A percentile compares a stretch with the other conserved stretches of the same genome.
Conservation (phyloP, 1,140 invertebrate genomes). For the Ephestia elutella region DNA sequence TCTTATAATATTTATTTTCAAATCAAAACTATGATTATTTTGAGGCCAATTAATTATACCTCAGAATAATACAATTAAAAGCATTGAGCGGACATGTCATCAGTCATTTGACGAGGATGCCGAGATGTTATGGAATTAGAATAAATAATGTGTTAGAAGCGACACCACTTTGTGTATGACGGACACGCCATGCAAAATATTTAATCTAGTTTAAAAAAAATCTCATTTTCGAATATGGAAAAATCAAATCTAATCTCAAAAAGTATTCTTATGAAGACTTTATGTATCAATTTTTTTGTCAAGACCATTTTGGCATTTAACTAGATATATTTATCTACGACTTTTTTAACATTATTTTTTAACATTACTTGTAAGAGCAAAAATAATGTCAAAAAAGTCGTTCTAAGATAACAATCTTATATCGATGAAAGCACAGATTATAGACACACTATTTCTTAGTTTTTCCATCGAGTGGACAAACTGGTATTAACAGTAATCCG, state of each 20-base stretch:
- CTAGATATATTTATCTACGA: too few relatives aligned
- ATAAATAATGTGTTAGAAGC: not conserved
- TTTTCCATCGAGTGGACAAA: not conserved
- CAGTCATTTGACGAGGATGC: slow-evolving; percentile 21
- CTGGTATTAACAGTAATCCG: not conserved
- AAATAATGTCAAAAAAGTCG: too few relatives aligned
- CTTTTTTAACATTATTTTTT: too few relatives aligned
- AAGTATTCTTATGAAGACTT: too few relatives aligned
- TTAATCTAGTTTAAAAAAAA: too few relatives aligned
- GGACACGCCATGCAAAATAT: not conserved
- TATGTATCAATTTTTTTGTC: too few relatives aligned
- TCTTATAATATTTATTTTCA: slow-evolving; percentile 2
- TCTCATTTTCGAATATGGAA: too few relatives aligned
- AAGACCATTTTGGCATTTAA: too few relatives aligned
- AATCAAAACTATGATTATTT: slow-evolving; percentile 1
- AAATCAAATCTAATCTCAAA: too few relatives aligned
- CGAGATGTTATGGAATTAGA: not conserved
- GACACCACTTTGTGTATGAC: not conserved
- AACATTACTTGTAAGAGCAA: too few relatives aligned
- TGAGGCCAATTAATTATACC: slow-evolving; percentile 31
- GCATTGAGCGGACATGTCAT: slow-evolving; percentile 33
- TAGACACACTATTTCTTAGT: not conserved
- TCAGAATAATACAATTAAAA: slow-evolving; percentile 38
- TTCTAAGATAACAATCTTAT: too few relatives aligned
- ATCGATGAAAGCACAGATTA: too few relatives aligned